Evolutionary conservation across 2,797 vertebrate genomes (phyloP).

Genomic region (Phalanger gymnotis): DNA sequence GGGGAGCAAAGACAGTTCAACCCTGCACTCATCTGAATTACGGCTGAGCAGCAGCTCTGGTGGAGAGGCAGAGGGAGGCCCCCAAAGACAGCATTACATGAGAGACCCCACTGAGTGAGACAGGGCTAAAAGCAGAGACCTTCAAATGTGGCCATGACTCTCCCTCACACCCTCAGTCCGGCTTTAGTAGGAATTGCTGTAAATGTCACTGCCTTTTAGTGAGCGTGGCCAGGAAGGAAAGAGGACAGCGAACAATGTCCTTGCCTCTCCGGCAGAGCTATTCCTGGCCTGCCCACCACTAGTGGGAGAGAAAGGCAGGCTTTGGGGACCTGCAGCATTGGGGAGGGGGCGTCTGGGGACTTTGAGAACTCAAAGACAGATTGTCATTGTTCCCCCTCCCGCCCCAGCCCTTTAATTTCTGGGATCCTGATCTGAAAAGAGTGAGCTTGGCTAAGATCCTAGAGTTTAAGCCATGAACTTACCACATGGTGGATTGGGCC

Average conservation of each 20-base stretch:
- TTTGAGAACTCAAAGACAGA: neutral
- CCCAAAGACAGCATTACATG: neutral
- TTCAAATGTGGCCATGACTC: neutral
- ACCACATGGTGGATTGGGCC: neutral
- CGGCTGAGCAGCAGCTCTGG: neutral
- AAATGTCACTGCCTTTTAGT: neutral
- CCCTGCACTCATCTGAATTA: neutral
- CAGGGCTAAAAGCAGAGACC: neutral
- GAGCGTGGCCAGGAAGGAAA: neutral
- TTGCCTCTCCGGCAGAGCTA: neutral
- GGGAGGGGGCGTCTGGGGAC: neutral
- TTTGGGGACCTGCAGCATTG: neutral
- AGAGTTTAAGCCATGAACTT: slow-evolving; percentile 41
- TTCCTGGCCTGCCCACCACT: neutral
- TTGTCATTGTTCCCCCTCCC: neutral
- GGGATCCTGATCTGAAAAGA: neutral
- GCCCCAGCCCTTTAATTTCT: neutral
- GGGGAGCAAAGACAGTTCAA: too few species aligned
- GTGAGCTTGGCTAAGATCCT: neutral
- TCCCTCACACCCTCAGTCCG: neutral
- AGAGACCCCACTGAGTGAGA: neutral
- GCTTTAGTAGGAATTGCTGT: neutral
- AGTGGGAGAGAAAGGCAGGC: neutral
- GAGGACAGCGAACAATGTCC: neutral
- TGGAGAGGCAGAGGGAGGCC: slow-evolving; percentile 6